Percentiles rank a stretch among this genome's conserved stretches.
phyloP scores from a whole-genome alignment of 1,140 invertebrate genomes.

The Leptestheria dahalacensis region DNA sequence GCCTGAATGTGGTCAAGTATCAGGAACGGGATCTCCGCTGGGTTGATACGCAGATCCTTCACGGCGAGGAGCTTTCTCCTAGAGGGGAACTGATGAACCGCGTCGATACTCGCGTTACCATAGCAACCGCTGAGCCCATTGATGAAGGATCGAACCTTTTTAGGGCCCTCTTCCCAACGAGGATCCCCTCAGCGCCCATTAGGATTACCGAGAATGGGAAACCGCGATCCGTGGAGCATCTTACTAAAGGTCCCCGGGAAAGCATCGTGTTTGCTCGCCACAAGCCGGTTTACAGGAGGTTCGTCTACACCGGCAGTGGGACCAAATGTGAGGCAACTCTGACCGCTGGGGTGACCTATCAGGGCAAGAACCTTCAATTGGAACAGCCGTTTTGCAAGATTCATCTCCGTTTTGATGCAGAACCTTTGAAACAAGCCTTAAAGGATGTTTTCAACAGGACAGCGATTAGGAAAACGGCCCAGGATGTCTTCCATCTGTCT shows the following conservation, averaged over 20 bases:
- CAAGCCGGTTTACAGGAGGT: neutral
- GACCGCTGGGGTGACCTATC: neutral
- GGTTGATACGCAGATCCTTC: neutral
- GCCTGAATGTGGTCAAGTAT: neutral
- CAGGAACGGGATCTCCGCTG: neutral
- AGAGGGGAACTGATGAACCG: neutral
- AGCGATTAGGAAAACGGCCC: too few relatives aligned
- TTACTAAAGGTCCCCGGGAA: neutral
- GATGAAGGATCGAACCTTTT: neutral
- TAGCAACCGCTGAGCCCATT: neutral
- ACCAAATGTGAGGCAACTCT: neutral
- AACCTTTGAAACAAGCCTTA: neutral
- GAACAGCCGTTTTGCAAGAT: conserved; percentile 7
- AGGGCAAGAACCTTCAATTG: neutral
- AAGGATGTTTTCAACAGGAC: too few relatives aligned
- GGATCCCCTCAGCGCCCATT: neutral
- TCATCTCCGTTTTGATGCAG: neutral
- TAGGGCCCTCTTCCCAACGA: neutral
- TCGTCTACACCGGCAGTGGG: neutral
- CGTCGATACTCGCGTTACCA: neutral
- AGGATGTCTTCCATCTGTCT: too few relatives aligned
- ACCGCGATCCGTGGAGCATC: neutral
- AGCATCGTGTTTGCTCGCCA: neutral
- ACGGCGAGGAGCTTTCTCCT: neutral
- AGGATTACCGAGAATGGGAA: neutral